Conservation (phyloP, 2,113 vertebrate genomes). For the Procavia capensis region DNA sequence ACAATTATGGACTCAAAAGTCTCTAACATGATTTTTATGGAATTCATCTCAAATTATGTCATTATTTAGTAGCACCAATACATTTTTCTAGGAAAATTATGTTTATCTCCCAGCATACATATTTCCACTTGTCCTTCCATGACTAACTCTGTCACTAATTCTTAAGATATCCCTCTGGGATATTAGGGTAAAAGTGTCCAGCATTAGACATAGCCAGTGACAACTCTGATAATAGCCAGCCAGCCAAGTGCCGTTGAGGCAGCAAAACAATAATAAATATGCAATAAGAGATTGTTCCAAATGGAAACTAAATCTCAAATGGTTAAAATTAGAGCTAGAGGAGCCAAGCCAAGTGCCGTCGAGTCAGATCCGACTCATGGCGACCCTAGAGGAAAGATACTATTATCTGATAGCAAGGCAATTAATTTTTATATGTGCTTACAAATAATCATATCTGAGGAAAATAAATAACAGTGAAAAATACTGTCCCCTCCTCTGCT, state of each 20-base stretch:
- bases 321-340: background rate
- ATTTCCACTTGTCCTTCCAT: background rate
- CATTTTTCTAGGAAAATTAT: background rate
- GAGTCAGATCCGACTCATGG: too few relatives aligned
- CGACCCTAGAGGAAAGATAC: background rate
- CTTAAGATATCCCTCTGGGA: background rate
- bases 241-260: too few relatives aligned
- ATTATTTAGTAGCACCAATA: background rate
- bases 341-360: too few relatives aligned
- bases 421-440: background rate
- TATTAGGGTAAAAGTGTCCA: background rate
- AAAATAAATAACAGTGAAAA: background rate
- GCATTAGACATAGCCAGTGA: background rate
- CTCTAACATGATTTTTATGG: background rate
- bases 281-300: background rate
- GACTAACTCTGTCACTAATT: background rate
- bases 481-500: background rate
- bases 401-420: background rate
- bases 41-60: slow-evolving; percentile 36
- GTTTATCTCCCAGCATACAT: background rate
- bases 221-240: background rate
- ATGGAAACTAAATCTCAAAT: background rate
- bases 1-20: background rate
- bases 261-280: background rate
- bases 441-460: background rate